Conservation (phyloP, 2,797 vertebrate species). For the Rhyacichthys aspro region DNA sequence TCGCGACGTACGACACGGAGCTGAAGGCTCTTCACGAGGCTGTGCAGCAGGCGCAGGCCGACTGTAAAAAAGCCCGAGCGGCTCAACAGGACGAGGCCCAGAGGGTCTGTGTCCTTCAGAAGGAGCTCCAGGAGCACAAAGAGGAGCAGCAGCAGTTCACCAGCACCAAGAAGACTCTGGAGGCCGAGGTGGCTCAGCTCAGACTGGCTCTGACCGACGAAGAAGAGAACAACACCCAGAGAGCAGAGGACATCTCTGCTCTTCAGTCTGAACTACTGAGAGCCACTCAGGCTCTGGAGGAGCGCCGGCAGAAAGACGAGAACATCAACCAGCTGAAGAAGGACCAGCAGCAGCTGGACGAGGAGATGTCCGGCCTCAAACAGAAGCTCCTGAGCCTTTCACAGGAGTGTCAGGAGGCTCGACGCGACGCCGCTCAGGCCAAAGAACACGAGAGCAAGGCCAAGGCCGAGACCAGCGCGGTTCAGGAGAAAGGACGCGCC, state of each 20-base stretch:
- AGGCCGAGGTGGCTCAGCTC: conserved; percentile 70
- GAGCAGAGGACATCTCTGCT: conserved; percentile 76
- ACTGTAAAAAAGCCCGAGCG: conserved; percentile 76
- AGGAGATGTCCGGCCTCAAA: conserved; percentile 76
- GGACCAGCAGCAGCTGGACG: conserved; percentile 83
- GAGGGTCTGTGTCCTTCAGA: conserved; percentile 73
- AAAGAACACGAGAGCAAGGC: conserved; percentile 78
- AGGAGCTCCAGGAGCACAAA: conserved; percentile 74
- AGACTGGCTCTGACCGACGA: conserved; percentile 78
- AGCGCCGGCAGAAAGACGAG: conserved; percentile 78
- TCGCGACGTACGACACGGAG: conserved; percentile 81
- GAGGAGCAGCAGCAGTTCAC: conserved; percentile 69
- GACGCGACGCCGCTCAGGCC: conserved; percentile 74
- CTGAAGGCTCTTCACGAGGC: conserved; percentile 75
- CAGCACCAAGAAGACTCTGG: conserved; percentile 76
- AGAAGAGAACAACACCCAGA: conserved; percentile 79
- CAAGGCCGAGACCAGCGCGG: conserved; percentile 78
- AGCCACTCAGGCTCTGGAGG: conserved; percentile 79
- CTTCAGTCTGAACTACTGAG: conserved; percentile 84
- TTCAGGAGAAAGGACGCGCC: conserved; percentile 80
- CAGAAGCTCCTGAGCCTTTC: conserved; percentile 74
- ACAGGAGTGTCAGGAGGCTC: conserved; percentile 79
- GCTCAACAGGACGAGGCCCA: conserved; percentile 72
- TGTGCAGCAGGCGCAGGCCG: conserved; percentile 76
- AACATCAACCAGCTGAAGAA: conserved; percentile 79